phyloP scores from a whole-genome alignment of 2,888 invertebrate genomes.

The Rhamnusium bicolor region DNA sequence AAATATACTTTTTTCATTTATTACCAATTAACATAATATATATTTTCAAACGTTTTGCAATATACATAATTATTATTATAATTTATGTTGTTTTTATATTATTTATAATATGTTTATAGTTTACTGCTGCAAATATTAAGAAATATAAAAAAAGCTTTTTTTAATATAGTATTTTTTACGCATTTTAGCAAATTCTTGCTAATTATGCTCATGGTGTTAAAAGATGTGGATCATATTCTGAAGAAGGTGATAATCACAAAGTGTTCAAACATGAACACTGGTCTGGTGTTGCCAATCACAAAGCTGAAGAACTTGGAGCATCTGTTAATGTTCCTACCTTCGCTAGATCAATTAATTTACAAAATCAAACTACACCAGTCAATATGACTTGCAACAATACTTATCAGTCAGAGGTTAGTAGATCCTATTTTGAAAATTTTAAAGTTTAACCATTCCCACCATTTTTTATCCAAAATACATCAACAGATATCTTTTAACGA shows the following conservation, averaged over 20 bases:
- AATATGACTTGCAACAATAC: conserved; percentile 45
- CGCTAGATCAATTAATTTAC: conserved; percentile 37
- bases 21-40: no score
- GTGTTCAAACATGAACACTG: conserved; percentile 73
- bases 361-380: conserved; percentile 36
- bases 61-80: no score
- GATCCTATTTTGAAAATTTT: no score
- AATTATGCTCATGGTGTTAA: conserved; percentile 74
- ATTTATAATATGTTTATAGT: no score
- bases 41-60: no score
- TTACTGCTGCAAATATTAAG: no score
- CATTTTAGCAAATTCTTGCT: conserved; percentile 37
- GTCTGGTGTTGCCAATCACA: conserved; percentile 48
- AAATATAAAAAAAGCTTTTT: no score
- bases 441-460: no score
- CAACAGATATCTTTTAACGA: no score
- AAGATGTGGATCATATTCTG: conserved; percentile 76
- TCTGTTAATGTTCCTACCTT: conserved; percentile 27
- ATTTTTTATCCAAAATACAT: no score
- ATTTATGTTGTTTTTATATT: no score
- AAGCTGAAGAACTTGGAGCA: conserved; percentile 39
- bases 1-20: no score
- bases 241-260: conserved; percentile 76
- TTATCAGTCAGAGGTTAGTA: conserved; percentile 58
- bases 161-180: not conserved